phyloP scores from a whole-genome alignment of 2,113 vertebrate genomes.

The Gopherus evgoodei region DNA sequence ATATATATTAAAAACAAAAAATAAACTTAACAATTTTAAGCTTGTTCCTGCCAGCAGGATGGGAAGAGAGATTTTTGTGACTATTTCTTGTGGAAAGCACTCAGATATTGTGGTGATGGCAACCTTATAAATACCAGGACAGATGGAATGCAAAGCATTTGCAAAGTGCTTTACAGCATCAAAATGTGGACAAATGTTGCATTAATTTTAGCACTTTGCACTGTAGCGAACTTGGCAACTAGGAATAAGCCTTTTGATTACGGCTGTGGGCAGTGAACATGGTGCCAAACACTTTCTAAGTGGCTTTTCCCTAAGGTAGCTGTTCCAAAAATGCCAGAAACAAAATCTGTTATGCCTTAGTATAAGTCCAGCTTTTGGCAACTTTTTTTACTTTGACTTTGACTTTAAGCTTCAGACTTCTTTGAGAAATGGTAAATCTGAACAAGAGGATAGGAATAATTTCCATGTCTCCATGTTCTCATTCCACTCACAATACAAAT shows the following conservation, averaged over 20 bases:
- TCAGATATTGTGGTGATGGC: accelerated
- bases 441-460: not conserved
- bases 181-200: not conserved
- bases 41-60: not conserved
- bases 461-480: not conserved
- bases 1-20: not conserved
- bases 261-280: not conserved
- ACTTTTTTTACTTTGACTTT: not conserved
- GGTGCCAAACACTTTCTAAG: not conserved
- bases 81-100: not conserved
- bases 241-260: not conserved
- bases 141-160: not conserved
- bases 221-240: not conserved
- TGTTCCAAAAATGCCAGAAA: not conserved
- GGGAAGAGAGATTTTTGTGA: not conserved
- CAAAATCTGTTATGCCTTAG: not conserved
- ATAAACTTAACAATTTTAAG: not conserved
- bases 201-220: not conserved
- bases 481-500: not conserved
- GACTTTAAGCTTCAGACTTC: not conserved
- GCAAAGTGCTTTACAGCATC: not conserved
- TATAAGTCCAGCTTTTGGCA: not conserved
- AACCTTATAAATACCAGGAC: not conserved
- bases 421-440: not conserved
- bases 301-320: not conserved